Percentiles rank a stretch among this genome's conserved stretches.
phyloP scores from a whole-genome alignment of 2,113 vertebrate species.

The Nibea albiflora region DNA sequence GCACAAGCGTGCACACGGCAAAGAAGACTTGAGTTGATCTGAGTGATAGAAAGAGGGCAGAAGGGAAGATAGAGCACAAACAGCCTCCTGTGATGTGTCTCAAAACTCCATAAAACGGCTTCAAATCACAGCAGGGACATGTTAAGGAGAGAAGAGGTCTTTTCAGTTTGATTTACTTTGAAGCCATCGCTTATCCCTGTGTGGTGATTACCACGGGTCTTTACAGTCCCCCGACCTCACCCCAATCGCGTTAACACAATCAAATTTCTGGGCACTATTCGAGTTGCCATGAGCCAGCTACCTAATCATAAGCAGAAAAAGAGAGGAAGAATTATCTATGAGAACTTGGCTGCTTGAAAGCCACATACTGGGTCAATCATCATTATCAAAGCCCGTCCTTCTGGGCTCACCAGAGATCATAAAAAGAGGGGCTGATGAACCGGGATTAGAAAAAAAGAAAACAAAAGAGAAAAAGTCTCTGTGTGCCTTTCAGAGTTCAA shows the following conservation, averaged over 20 bases:
- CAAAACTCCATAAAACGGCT: constrained; percentile 62
- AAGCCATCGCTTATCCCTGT: constrained; percentile 62
- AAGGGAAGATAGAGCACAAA: constrained; percentile 27
- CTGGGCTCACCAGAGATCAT: constrained; percentile 37
- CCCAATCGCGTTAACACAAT: constrained; percentile 69
- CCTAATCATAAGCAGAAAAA: constrained; percentile 48
- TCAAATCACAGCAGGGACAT: constrained; percentile 62
- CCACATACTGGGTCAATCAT: constrained; percentile 61
- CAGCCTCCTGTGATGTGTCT: constrained; percentile 57
- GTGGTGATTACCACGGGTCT: constrained; percentile 70
- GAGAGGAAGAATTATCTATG: constrained; percentile 39
- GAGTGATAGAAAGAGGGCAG: not conserved
- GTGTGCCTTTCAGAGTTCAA: constrained; percentile 39
- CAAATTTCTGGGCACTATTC: constrained; percentile 62
- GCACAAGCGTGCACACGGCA: not conserved
- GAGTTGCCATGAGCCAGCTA: constrained; percentile 54
- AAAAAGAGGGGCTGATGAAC: constrained; percentile 40
- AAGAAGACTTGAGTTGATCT: too few relatives aligned
- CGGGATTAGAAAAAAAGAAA: constrained; percentile 32
- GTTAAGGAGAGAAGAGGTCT: constrained; percentile 50
- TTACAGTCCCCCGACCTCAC: constrained; percentile 46
- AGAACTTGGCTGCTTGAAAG: constrained; percentile 46
- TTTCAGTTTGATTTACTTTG: constrained; percentile 73
- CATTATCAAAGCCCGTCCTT: constrained; percentile 54
- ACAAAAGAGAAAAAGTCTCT: constrained; percentile 13